These are phyloP conservation scores for Mesitornis unicolor DNA, from an alignment of 2,113 vertebrate species.

Conservation along the genomic window DNA sequence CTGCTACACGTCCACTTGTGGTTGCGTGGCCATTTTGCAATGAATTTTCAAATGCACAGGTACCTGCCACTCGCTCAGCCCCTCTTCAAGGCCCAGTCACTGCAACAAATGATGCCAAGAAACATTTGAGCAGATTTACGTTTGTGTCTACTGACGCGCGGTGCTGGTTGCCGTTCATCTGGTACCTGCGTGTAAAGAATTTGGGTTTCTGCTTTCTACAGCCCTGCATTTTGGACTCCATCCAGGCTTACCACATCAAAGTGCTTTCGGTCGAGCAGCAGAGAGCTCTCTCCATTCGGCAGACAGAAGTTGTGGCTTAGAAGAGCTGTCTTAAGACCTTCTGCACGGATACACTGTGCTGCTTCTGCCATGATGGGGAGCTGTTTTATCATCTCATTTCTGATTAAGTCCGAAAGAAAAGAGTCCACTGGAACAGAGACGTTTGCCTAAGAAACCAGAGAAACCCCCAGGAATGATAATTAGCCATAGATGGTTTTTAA, in stretches of 20 bases:
- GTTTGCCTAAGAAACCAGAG: conserved; percentile 63
- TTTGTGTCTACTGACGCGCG: neutral
- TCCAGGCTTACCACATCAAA: conserved; percentile 80
- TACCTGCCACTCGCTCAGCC: neutral
- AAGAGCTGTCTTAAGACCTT: conserved; percentile 79
- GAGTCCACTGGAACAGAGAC: conserved; percentile 64
- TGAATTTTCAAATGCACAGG: neutral
- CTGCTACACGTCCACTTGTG: neutral
- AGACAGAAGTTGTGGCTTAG: conserved; percentile 75
- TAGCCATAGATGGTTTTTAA: neutral
- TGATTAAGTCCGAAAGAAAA: conserved; percentile 74
- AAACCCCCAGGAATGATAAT: neutral
- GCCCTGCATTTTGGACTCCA: neutral
- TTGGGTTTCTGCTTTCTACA: neutral
- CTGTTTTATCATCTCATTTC: conserved; percentile 54
- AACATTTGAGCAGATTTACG: neutral
- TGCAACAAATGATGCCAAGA: neutral
- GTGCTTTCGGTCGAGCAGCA: conserved; percentile 67
- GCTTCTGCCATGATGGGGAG: conserved; percentile 79
- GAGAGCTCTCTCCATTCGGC: conserved; percentile 51
- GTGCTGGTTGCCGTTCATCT: neutral
- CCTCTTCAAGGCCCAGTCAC: neutral
- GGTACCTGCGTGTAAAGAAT: neutral
- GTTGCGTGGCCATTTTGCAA: neutral
- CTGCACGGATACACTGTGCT: conserved; percentile 67